phyloP scores from a whole-genome alignment of 2,888 invertebrate species.

The Bibio marci region DNA sequence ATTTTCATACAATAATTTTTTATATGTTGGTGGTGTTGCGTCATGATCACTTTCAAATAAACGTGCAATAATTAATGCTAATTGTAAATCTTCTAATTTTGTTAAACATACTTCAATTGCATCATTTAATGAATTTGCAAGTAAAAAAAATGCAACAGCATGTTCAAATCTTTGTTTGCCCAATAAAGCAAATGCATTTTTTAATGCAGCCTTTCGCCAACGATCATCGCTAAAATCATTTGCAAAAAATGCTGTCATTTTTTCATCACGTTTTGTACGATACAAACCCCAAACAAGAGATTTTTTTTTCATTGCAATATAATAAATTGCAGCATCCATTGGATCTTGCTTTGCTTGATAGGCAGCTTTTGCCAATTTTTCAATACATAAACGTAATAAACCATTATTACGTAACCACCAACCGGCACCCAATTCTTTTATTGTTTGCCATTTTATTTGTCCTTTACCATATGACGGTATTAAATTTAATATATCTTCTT shows the following conservation, averaged over 20 bases:
- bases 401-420: slow-evolving; percentile 90
- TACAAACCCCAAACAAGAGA: slow-evolving; percentile 92
- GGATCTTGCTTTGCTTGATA: slow-evolving; percentile 89
- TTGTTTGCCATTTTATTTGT: slow-evolving; percentile 73
- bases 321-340: slow-evolving; percentile 92
- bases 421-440: slow-evolving; percentile 80
- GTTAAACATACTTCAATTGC: slow-evolving; percentile 75
- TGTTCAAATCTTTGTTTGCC: slow-evolving; percentile 94
- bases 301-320: slow-evolving; percentile 96
- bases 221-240: slow-evolving; percentile 87
- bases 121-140: slow-evolving; percentile 87
- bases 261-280: slow-evolving; percentile 68
- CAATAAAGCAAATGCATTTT: slow-evolving; percentile 92
- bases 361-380: slow-evolving; percentile 85
- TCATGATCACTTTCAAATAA: slow-evolving; percentile 71
- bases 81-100: slow-evolving; percentile 85
- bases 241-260: slow-evolving; percentile 89
- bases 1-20: slow-evolving; percentile 60
- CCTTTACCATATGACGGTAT: slow-evolving; percentile 78
- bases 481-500: slow-evolving; percentile 80
- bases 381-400: slow-evolving; percentile 66
- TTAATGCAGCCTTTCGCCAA: slow-evolving; percentile 94
- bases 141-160: slow-evolving; percentile 94
- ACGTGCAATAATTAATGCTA: slow-evolving; percentile 86
- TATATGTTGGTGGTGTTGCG: slow-evolving; percentile 49